phyloP scores from a whole-genome alignment of 2,888 invertebrate genomes.

The Carpatolechia fugitivella region DNA sequence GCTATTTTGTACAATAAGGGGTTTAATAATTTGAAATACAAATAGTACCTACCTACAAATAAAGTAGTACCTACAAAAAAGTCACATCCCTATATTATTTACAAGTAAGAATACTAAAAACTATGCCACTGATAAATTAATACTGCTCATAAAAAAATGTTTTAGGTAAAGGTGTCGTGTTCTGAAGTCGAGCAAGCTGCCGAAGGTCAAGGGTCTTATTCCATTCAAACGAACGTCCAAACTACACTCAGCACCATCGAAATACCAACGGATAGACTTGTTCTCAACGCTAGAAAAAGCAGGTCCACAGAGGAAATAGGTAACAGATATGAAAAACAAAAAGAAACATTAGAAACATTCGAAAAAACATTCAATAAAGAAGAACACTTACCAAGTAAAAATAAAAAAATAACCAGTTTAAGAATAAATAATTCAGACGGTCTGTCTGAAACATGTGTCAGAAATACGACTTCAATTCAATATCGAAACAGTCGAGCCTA shows the following conservation, averaged over 20 bases:
- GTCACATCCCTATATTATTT: too few species aligned
- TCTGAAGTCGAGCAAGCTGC: slow-evolving; percentile 26
- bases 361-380: not conserved
- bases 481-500: slow-evolving; percentile 1
- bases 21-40: too few species aligned
- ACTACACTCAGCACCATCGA: slow-evolving; percentile 39
- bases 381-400: not conserved
- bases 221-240: slow-evolving; percentile 24
- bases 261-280: slow-evolving; percentile 15
- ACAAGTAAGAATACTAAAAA: too few species aligned
- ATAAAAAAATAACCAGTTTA: not conserved
- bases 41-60: too few species aligned
- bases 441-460: not conserved
- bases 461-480: not conserved
- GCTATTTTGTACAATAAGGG: too few species aligned
- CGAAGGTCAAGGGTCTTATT: slow-evolving; percentile 27
- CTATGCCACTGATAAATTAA: too few species aligned
- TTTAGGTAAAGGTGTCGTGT: not conserved
- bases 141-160: not conserved
- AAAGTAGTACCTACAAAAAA: too few species aligned
- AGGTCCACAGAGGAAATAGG: not conserved
- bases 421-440: not conserved
- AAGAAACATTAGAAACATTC: not conserved
- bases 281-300: slow-evolving; percentile 28
- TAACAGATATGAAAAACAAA: slow-evolving; percentile 7